Conservation (phyloP, 1,140 invertebrate species). For the Aporrectodea caliginosa region DNA sequence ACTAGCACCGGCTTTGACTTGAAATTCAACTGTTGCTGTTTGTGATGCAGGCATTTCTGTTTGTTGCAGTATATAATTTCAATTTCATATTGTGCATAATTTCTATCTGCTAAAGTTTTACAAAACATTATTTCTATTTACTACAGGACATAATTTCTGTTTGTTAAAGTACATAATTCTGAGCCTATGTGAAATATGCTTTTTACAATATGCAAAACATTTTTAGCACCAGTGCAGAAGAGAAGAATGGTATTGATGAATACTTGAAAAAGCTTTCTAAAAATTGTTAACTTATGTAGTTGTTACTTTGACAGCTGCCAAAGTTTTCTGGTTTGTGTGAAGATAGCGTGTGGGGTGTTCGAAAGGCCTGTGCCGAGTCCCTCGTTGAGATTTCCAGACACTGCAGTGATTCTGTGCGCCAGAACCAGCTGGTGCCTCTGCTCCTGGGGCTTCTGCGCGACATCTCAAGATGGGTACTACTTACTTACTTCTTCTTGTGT, state of each 20-base stretch:
- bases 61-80: too few species aligned
- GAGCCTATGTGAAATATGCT: not conserved
- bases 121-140: not conserved
- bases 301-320: not conserved
- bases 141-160: not conserved
- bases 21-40: too few species aligned
- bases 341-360: not conserved
- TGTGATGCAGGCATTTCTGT: too few species aligned
- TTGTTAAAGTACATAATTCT: not conserved
- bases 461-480: not conserved
- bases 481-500: not conserved
- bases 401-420: not conserved
- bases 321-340: not conserved
- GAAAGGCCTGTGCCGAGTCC: not conserved
- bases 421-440: not conserved
- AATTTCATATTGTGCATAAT: too few species aligned
- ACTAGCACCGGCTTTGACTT: too few species aligned
- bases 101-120: too few species aligned
- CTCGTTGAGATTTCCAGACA: not conserved
- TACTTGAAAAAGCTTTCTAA: not conserved
- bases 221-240: too few species aligned
- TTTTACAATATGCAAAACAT: too few species aligned
- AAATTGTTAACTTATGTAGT: not conserved
- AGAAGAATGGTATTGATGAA: too few species aligned
- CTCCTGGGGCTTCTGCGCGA: not conserved